These are phyloP conservation scores for Athetis lepigone DNA, from an alignment of 2,888 invertebrate genomes.

Conservation along the genomic window DNA sequence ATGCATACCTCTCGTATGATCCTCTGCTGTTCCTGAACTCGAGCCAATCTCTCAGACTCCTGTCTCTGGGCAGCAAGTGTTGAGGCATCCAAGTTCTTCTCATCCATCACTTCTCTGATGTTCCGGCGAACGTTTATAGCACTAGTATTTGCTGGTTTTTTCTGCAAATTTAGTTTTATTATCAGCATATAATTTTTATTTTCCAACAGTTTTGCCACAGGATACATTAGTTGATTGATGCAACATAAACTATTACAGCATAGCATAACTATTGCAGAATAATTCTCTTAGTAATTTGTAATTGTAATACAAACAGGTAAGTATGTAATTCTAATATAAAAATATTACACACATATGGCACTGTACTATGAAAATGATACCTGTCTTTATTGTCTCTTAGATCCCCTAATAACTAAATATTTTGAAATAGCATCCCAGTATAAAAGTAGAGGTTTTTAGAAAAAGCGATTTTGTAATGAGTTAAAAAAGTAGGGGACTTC, in stretches of 20 bases:
- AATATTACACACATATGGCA: neutral
- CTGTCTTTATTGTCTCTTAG: neutral
- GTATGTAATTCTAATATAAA: no score
- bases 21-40: conserved; percentile 96
- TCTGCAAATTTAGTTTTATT: conserved; percentile 73
- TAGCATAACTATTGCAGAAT: no score
- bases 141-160: conserved; percentile 80
- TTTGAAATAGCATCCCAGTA: neutral
- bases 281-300: neutral
- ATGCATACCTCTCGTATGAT: conserved; percentile 93
- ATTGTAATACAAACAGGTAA: conserved; percentile 6
- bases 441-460: neutral
- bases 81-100: conserved; percentile 97
- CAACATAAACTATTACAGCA: neutral
- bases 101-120: conserved; percentile 98
- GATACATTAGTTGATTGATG: neutral
- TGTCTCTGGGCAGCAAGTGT: conserved; percentile 97
- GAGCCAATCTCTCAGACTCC: conserved; percentile 96
- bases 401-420: neutral
- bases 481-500: no score
- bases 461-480: neutral
- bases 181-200: neutral
- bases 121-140: conserved; percentile 94
- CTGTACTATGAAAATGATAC: conserved; percentile 5
- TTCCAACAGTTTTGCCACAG: no score